Evolutionary conservation across 2,113 vertebrate species (phyloP).

Genomic region (Odontophorus gujanensis): DNA sequence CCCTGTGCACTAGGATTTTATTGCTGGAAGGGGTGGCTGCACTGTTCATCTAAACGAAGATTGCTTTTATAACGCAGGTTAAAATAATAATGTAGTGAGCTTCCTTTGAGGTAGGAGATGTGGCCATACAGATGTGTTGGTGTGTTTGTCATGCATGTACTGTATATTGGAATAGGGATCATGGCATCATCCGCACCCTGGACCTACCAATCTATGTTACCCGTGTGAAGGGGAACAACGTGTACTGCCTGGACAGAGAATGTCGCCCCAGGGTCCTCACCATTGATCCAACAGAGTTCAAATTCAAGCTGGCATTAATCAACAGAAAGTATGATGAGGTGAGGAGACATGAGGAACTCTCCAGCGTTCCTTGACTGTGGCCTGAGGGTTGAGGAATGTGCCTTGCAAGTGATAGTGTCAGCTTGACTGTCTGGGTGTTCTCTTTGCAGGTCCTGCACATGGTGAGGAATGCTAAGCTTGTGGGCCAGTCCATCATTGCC

Average conservation of each 20-base stretch:
- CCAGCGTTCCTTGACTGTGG: accelerated
- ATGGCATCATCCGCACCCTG: slow-evolving; percentile 96
- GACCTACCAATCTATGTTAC: slow-evolving; percentile 98
- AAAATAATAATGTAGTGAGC: background rate
- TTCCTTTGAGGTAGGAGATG: too few species aligned
- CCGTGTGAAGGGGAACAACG: slow-evolving; percentile 92
- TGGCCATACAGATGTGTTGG: too few species aligned
- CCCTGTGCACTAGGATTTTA: background rate
- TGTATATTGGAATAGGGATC: slow-evolving; percentile 75
- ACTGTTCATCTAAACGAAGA: background rate
- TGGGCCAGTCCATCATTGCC: slow-evolving; percentile 98
- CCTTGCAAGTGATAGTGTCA: too few species aligned
- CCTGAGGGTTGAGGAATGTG: too few species aligned
- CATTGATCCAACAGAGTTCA: slow-evolving; percentile 96
- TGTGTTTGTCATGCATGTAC: accelerated
- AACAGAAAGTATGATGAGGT: slow-evolving; percentile 98
- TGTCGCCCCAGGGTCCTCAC: slow-evolving; percentile 93
- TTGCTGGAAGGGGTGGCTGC: background rate
- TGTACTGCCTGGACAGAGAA: slow-evolving; percentile 95
- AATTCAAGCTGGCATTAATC: slow-evolving; percentile 95
- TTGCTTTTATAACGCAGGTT: background rate
- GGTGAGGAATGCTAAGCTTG: slow-evolving; percentile 95
- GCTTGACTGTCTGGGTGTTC: background rate
- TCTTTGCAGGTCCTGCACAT: slow-evolving; percentile 91
- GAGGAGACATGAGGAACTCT: background rate